Conservation (phyloP, 1,140 invertebrate species). For the Ips typographus region DNA sequence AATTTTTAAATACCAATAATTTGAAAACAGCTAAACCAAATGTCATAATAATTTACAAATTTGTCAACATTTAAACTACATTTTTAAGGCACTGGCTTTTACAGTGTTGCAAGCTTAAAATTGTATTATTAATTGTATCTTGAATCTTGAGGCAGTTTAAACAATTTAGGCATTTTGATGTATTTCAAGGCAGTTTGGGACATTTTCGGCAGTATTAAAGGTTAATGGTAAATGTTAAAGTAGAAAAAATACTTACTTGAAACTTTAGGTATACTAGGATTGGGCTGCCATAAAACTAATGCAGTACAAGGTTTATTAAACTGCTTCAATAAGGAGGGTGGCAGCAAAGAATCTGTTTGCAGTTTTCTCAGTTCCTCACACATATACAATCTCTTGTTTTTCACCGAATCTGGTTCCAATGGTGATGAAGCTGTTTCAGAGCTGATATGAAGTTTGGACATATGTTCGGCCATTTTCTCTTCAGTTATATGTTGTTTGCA, state of each 20-base stretch:
- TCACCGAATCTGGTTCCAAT: constrained; percentile 42
- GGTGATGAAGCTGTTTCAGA: constrained; percentile 45
- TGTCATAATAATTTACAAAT: too few species aligned
- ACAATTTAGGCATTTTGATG: too few species aligned
- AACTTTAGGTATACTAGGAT: constrained; percentile 36
- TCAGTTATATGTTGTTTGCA: constrained; percentile 78
- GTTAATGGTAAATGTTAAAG: too few species aligned
- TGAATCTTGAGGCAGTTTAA: too few species aligned
- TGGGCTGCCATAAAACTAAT: constrained; percentile 74
- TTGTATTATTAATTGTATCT: too few species aligned
- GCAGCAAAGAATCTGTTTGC: constrained; percentile 57
- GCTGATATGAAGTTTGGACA: constrained; percentile 70
- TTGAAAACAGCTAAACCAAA: too few species aligned
- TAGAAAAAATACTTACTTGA: not conserved
- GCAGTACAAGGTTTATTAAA: constrained; percentile 73
- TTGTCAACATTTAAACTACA: too few species aligned
- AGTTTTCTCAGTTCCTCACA: constrained; percentile 71
- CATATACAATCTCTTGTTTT: constrained; percentile 48
- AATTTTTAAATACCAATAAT: too few species aligned
- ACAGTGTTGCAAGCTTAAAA: too few species aligned
- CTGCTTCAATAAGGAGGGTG: constrained; percentile 60
- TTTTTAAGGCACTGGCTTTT: too few species aligned
- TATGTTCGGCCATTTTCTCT: constrained; percentile 76
- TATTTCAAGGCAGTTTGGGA: too few species aligned
- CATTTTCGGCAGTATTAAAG: too few species aligned